Base-by-base conservation (phyloP, 2,888 invertebrate species). In the Cylloceria caligata region DNA sequence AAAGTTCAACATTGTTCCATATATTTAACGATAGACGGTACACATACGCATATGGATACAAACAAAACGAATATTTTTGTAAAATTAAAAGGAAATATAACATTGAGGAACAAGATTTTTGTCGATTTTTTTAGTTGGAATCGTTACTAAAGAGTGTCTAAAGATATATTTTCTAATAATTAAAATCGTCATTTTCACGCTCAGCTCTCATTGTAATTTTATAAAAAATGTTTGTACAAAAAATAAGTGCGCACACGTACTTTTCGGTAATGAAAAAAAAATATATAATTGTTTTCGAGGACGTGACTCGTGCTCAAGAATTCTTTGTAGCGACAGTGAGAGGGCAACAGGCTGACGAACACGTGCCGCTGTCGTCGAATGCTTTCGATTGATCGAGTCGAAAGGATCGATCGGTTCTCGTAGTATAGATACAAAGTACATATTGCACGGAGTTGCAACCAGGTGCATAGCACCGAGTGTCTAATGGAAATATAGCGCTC, bases 301-400 rank as follows among this genome's bases (percentile, higher is more conserved):
- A 16, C 11, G 52, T 16, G 49, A 19, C 36, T 36, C 39, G 57
- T 55, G 21, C 11, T 3, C 1, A 13, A 27, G 16, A 2, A 34
- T 45, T n/a, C 6, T 68, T 34, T 13, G 34, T 30, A 27, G 49
- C n/a, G 21, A 11, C 1, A n/a, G 21, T 5, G 34, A 27, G 27
- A 65, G 21, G 82, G 79, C 82, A 82, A 82, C 79, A 82, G 82
- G 79, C 82, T 79, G 82, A 30, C 62, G 72, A 82, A 60, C 82
- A 82, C 82, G 79, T 82, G 81, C 55, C 73, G 13, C 30, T 72
- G 60, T 68, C 45, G 81, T n/a, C 49, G 71, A 39, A 62, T 81
- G 81, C 75, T 82, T 82, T 71, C 79, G 45, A 82, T 71, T 72
- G 79, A 79, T 82, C 79, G 81, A 60, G 62, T 57, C 69, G 65